These are phyloP conservation scores for Fulica atra DNA, from an alignment of 2,113 vertebrate species.

Conservation along the genomic window DNA sequence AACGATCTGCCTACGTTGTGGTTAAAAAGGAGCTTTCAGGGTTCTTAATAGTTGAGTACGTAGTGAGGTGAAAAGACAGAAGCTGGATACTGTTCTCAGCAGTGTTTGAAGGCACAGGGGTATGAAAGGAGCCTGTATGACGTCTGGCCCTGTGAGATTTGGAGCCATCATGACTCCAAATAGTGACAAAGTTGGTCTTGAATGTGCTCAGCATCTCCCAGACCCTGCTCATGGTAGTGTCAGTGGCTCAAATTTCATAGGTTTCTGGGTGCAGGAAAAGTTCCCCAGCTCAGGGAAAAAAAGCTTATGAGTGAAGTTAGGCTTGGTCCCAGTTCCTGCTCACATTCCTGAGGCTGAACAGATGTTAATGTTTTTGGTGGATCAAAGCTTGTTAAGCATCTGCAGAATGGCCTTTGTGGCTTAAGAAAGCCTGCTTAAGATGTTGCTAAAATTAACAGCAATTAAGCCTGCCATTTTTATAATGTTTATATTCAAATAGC, in stretches of 20 bases:
- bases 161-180: background rate
- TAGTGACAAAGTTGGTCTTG: background rate
- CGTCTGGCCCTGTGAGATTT: background rate
- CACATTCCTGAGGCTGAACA: conserved; percentile 38
- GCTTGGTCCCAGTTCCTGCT: background rate
- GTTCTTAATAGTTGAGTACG: background rate
- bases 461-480: conserved; percentile 10
- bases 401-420: conserved; percentile 33
- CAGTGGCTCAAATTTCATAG: background rate
- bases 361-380: conserved; percentile 39
- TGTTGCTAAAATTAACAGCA: conserved; percentile 26
- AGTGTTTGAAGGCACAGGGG: background rate
- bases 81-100: background rate
- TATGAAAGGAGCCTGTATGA: background rate
- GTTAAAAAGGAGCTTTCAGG: background rate
- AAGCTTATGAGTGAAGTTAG: conserved; percentile 14
- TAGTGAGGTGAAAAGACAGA: background rate
- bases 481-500: background rate
- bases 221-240: background rate
- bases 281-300: background rate
- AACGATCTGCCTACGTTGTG: background rate
- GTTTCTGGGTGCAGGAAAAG: background rate
- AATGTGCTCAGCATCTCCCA: background rate
- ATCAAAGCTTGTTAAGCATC: conserved; percentile 55
- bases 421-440: conserved; percentile 20